These are phyloP conservation scores for Eira barbara DNA, from an alignment of 2,113 vertebrate species.

Conservation along the genomic window DNA sequence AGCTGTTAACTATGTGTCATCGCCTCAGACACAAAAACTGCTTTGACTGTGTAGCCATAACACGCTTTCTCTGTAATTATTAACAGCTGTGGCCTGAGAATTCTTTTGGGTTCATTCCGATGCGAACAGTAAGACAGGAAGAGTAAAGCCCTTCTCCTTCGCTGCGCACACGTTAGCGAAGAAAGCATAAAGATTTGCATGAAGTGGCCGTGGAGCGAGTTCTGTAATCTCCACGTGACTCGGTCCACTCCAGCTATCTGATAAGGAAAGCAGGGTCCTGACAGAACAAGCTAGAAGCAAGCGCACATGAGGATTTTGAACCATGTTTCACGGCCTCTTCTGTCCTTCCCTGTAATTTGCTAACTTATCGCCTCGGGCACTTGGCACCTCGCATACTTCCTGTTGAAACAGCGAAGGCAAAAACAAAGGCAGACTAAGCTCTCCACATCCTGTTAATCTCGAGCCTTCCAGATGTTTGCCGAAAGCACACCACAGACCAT, in stretches of 20 bases:
- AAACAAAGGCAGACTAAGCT: neutral
- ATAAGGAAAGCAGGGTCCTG: neutral
- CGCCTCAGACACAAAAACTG: constrained; percentile 9
- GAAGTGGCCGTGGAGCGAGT: neutral
- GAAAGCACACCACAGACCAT: neutral
- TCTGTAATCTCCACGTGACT: neutral
- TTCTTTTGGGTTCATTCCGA: constrained; percentile 39
- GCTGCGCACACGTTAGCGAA: constrained; percentile 11
- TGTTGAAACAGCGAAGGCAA: neutral
- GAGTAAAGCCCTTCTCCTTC: constrained; percentile 35
- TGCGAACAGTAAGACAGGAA: constrained; percentile 11
- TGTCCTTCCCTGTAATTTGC: neutral
- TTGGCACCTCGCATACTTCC: neutral
- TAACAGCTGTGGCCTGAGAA: constrained; percentile 37
- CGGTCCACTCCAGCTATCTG: neutral
- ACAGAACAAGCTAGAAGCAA: neutral
- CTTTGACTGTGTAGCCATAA: constrained; percentile 25
- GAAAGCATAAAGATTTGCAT: constrained; percentile 3
- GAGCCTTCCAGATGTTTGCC: neutral
- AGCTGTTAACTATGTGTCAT: constrained; percentile 58
- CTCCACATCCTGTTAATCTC: neutral
- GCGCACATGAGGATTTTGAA: neutral
- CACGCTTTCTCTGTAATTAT: constrained; percentile 51
- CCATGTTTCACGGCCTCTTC: neutral
- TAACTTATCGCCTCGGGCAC: neutral